Percentiles rank a stretch among this genome's conserved stretches.
Conservation (phyloP, 2,888 invertebrate species). For the Alviniconcha strummeri region DNA sequence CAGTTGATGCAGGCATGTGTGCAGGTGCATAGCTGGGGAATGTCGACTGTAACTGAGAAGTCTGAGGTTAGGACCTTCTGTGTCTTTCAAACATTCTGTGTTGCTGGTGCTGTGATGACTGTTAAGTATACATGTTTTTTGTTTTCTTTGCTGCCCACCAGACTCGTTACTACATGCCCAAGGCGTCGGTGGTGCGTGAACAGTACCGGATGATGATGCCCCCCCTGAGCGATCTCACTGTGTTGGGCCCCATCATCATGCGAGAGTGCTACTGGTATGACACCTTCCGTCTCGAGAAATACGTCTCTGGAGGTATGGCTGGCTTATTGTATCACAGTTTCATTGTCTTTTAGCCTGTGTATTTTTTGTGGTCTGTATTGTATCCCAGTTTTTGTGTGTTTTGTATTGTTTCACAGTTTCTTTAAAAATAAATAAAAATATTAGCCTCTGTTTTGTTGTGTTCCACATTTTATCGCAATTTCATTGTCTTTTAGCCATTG, state of each 20-base stretch:
- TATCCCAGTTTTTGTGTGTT: neutral
- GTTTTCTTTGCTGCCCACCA: slow-evolving; percentile 37
- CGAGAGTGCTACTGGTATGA: slow-evolving; percentile 83
- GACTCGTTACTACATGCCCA: slow-evolving; percentile 83
- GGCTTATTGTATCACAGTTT: neutral
- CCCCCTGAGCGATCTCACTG: slow-evolving; percentile 79
- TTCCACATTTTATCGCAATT: neutral
- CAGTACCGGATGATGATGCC: slow-evolving; percentile 86
- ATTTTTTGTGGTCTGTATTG: neutral
- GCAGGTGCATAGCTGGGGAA: no score
- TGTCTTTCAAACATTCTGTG: no score
- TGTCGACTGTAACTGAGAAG: no score
- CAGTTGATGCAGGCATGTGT: no score
- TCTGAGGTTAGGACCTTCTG: no score
- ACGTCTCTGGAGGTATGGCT: slow-evolving; percentile 37
- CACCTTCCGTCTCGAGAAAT: slow-evolving; percentile 80
- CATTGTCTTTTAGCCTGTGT: neutral
- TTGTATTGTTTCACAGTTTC: neutral
- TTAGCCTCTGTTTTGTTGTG: no score
- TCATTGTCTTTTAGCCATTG: neutral
- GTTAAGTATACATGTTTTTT: no score
- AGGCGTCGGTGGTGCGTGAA: slow-evolving; percentile 85
- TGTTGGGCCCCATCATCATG: slow-evolving; percentile 83
- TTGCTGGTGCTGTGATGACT: no score
- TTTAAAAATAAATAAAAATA: no score